Conservation (phyloP, 2,888 invertebrate genomes). For the Bhutanitis thaidina region DNA sequence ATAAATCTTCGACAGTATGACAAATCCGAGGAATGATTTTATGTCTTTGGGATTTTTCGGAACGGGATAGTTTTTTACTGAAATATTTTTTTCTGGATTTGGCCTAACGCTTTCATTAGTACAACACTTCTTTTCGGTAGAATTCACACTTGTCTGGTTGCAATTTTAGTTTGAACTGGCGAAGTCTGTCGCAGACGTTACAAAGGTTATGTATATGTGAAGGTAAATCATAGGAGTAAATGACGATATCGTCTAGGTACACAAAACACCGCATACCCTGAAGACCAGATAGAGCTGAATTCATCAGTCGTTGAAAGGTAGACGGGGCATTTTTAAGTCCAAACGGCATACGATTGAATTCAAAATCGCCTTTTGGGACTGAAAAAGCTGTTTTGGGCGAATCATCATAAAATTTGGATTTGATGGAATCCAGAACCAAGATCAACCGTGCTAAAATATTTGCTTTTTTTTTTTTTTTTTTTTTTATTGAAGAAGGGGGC, state of each 20-base stretch:
- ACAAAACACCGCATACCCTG: neutral
- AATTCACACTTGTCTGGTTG: no score
- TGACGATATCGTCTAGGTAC: neutral
- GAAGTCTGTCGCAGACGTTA: neutral
- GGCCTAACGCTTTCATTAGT: no score
- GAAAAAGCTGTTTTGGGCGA: conserved; percentile 26
- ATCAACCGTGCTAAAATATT: conserved; percentile 23
- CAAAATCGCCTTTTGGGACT: conserved; percentile 21
- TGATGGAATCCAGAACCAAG: conserved; percentile 21
- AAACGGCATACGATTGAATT: conserved; percentile 21
- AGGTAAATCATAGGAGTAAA: neutral
- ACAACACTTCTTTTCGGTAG: no score
- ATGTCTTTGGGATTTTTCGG: conserved; percentile 23
- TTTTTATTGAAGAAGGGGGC: no score
- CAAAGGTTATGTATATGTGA: neutral
- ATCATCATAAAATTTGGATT: conserved; percentile 8
- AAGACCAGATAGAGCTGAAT: conserved; percentile 3
- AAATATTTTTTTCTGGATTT: conserved; percentile 23
- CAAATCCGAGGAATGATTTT: conserved; percentile 33
- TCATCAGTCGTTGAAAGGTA: conserved; percentile 23
- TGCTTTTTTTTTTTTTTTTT: no score
- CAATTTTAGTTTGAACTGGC: no score
- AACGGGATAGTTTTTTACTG: conserved; percentile 18
- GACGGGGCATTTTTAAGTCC: conserved; percentile 22
- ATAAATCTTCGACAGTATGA: conserved; percentile 50